A percentile compares a stretch with the other conserved stretches of the same genome.
phyloP scores from a whole-genome alignment of 2,888 invertebrate species.

The Metopia argyrocephala region DNA sequence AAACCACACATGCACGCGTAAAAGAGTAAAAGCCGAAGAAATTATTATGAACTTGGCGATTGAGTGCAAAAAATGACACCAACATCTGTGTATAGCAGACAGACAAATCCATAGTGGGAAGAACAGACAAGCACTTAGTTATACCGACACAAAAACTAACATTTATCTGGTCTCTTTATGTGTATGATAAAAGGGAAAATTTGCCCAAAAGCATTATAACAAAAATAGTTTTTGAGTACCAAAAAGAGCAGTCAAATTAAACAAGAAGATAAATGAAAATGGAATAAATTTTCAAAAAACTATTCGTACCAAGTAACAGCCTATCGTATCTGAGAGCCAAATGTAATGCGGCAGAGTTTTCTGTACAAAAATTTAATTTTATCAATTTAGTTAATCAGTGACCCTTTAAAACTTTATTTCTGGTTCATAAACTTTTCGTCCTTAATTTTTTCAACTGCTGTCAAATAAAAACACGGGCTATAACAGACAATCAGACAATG shows the following conservation, averaged over 20 bases:
- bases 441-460: no score
- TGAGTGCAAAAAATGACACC: conserved; percentile 63
- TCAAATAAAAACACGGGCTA: background rate
- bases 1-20: background rate
- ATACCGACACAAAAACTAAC: background rate
- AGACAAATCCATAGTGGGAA: conserved; percentile 1
- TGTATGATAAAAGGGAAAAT: background rate
- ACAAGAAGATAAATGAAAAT: no score
- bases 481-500: background rate
- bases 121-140: background rate
- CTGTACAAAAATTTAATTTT: no score
- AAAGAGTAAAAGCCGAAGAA: background rate
- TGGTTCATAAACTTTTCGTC: no score
- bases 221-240: no score
- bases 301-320: no score
- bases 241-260: no score
- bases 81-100: conserved; percentile 35
- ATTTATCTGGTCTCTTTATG: background rate
- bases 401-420: no score
- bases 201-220: background rate
- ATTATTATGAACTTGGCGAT: conserved; percentile 62
- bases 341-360: no score
- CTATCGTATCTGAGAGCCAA: no score
- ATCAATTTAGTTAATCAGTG: no score
- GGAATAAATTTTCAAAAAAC: no score